phyloP scores from a whole-genome alignment of 2,797 vertebrate genomes.

The Mallotus villosus region DNA sequence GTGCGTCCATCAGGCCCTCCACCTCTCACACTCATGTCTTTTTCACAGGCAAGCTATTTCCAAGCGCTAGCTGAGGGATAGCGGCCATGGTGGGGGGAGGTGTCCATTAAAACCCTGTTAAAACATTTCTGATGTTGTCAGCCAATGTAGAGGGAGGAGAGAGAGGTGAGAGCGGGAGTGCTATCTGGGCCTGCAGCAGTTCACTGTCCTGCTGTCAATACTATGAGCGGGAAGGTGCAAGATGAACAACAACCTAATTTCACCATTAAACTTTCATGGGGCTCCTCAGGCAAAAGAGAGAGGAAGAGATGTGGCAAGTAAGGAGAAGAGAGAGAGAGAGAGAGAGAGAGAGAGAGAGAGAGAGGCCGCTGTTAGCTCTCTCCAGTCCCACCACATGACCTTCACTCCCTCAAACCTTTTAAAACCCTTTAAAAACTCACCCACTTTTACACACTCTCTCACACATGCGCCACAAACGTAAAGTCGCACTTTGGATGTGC shows the following conservation, averaged over 20 bases:
- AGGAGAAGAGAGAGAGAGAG: constrained; percentile 43
- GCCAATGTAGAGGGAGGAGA: constrained; percentile 85
- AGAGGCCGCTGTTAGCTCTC: constrained; percentile 66
- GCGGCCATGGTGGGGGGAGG: constrained; percentile 66
- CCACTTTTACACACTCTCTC: constrained; percentile 4
- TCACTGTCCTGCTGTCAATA: constrained; percentile 91
- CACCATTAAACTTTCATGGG: constrained; percentile 96
- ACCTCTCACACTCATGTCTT: constrained; percentile 33
- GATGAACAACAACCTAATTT: constrained; percentile 99
- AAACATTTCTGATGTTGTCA: constrained; percentile 99
- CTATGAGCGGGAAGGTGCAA: constrained; percentile 91
- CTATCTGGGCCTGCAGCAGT: constrained; percentile 84
- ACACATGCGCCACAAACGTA: constrained; percentile 8
- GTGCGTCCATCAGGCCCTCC: constrained; percentile 70
- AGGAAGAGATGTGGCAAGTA: constrained; percentile 54
- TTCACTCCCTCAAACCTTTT: constrained; percentile 76
- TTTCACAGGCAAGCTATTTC: constrained; percentile 85
- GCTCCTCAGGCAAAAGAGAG: constrained; percentile 68
- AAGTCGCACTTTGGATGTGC: constrained; percentile 71
- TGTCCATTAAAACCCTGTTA: constrained; percentile 99
- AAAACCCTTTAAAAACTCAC: constrained; percentile 62
- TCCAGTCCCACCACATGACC: constrained; percentile 66
- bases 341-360: constrained; percentile 53
- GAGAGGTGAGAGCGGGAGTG: constrained; percentile 64
- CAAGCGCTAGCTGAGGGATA: constrained; percentile 79